Evolutionary conservation across 1,140 invertebrate genomes (phyloP), one percentile per base, ranked within the genome.

Genomic region (Trichonephila inaurata): DNA sequence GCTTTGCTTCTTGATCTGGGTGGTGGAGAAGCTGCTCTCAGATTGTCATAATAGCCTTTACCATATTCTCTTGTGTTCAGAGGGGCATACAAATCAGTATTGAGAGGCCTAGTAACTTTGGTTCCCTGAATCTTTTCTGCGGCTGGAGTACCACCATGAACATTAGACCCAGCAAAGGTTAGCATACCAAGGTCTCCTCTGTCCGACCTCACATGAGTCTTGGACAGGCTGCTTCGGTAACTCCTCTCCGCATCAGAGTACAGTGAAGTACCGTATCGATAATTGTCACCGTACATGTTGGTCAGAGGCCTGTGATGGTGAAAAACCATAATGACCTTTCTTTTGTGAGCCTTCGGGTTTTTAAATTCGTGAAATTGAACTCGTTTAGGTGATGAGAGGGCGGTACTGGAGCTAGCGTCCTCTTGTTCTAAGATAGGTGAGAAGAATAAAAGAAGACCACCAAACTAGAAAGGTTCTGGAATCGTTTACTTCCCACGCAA

Each of bases 141-240:
- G 3, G 83, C 69, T n/a, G 92, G 92, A 4, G 86, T 44, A 8
- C 92, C 92, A 3, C 92, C 92, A 19, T 93, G 92, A 6, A 93
- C 58, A 51, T 89, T 60, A 14, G 92, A 93, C 6, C 92, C 92
- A 2, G 92, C 86, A 28, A 93, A 93, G 64, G 85, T 89, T 58
- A 89, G 51, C 66, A 93, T n/a, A 1, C 92, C 85, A 21, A 93
- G 72, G 28, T 93, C 92, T 14, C 93, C 88, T 24, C 93, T 89
- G 81, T 94, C 93, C 0, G 93, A 94, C n/a, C 93, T 82, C 8
- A 94, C 18, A 28, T 89, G 58, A 72, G 94, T 92, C 19, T 44
- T 89, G 62, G 87, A 83, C 16, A 94, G 64, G 66, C 89, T 86
- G 64, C 14, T 86, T 24, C 91, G 81, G 14, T 94, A 94, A 18